These are phyloP conservation scores for Melipona quadrifasciata DNA, from an alignment of 1,140 invertebrate species.

Conservation along the genomic window DNA sequence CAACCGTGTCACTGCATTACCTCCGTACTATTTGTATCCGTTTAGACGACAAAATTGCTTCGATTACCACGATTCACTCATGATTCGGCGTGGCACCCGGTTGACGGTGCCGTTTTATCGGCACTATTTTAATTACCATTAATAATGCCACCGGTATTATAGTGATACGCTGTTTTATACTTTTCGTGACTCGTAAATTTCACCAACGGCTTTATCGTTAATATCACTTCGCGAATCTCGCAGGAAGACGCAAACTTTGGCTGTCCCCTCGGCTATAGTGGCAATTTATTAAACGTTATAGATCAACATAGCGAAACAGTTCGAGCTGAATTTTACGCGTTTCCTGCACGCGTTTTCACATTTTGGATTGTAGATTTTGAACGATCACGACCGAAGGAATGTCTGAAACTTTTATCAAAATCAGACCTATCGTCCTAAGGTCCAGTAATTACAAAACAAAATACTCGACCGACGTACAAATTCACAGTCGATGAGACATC, in stretches of 20 bases:
- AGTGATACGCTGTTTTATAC: conserved; percentile 43
- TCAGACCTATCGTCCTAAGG: no score
- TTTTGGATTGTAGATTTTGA: no score
- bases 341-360: no score
- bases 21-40: conserved; percentile 57
- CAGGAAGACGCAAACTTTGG: neutral
- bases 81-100: conserved; percentile 21
- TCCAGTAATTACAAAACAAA: no score
- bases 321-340: neutral
- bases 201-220: conserved; percentile 23
- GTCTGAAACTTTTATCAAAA: no score
- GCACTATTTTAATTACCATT: no score
- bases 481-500: no score
- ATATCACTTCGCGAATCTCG: conserved; percentile 20
- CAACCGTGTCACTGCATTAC: conserved; percentile 50
- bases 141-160: conserved; percentile 41
- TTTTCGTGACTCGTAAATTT: conserved; percentile 39
- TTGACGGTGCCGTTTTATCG: conserved; percentile 33
- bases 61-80: conserved; percentile 37
- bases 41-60: conserved; percentile 50
- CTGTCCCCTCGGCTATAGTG: neutral
- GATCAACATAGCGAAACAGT: neutral
- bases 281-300: conserved; percentile 10
- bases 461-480: neutral
- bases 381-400: no score